These are phyloP conservation scores for Virgularia gustaviana DNA, from an alignment of 92 coral and sea anemone genomes.

Conservation along the genomic window DNA sequence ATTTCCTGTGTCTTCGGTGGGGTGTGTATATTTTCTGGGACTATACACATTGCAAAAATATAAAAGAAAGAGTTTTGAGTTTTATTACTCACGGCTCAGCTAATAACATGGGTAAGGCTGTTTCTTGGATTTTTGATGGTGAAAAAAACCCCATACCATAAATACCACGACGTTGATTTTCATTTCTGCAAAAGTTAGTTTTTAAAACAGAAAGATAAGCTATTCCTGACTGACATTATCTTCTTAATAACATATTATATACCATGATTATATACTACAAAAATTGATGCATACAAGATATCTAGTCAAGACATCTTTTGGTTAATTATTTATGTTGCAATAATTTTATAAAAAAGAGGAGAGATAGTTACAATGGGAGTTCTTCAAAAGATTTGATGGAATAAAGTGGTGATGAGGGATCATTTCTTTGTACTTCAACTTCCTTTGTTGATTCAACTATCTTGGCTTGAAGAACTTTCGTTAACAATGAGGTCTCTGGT, in stretches of 20 bases:
- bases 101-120: slow-evolving; percentile 86
- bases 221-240: too few relatives aligned
- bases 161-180: slow-evolving; percentile 65
- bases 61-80: too few relatives aligned
- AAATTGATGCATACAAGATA: too few relatives aligned
- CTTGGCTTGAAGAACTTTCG: slow-evolving; percentile 68
- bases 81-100: slow-evolving; percentile 99
- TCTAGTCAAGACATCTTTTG: too few relatives aligned
- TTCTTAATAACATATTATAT: too few relatives aligned
- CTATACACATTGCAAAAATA: too few relatives aligned
- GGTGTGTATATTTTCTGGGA: too few relatives aligned
- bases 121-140: slow-evolving; percentile 93
- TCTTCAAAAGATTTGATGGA: slow-evolving; percentile 87
- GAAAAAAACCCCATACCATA: slow-evolving; percentile 94
- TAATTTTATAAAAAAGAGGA: too few relatives aligned
- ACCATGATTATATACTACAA: too few relatives aligned
- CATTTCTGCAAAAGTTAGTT: slow-evolving; percentile 57
- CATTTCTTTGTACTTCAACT: slow-evolving; percentile 80
- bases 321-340: too few relatives aligned
- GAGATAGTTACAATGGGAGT: slow-evolving; percentile 67
- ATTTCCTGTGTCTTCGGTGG: too few relatives aligned
- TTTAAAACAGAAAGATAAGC: too few relatives aligned
- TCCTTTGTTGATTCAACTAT: slow-evolving; percentile 67
- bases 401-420: slow-evolving; percentile 80
- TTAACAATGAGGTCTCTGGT: slow-evolving; percentile 71